Conservation (phyloP, 2,113 vertebrate genomes). For the Perognathus longimembris region DNA sequence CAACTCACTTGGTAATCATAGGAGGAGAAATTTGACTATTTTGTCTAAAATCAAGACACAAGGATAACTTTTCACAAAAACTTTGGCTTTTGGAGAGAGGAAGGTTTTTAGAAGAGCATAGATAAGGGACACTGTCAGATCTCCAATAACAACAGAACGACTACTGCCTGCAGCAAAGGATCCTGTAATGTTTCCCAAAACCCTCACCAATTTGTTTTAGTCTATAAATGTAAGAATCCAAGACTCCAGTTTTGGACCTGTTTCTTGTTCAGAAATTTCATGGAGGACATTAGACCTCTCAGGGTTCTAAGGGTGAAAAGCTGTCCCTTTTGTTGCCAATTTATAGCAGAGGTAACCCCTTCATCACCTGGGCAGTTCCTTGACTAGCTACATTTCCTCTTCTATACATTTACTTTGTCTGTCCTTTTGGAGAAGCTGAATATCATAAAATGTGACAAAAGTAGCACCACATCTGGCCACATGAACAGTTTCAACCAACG, state of each 20-base stretch:
- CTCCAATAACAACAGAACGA: not conserved
- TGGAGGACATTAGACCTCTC: not conserved
- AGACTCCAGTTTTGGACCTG: not conserved
- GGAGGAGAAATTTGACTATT: slow-evolving; percentile 9
- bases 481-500: not conserved
- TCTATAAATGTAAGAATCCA: not conserved
- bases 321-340: not conserved
- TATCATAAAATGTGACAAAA: not conserved
- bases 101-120: not conserved
- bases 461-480: not conserved
- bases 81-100: not conserved
- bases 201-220: not conserved
- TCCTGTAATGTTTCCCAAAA: not conserved
- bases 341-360: not conserved
- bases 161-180: not conserved
- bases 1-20: not conserved
- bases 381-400: not conserved
- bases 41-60: not conserved
- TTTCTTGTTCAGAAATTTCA: slow-evolving; percentile 10
- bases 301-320: not conserved
- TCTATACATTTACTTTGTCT: not conserved
- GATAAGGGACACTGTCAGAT: not conserved
- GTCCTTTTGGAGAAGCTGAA: not conserved
- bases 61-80: not conserved
- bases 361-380: not conserved